Conservation (phyloP, 2,797 vertebrate species). For the Hydrolagus colliei region DNA sequence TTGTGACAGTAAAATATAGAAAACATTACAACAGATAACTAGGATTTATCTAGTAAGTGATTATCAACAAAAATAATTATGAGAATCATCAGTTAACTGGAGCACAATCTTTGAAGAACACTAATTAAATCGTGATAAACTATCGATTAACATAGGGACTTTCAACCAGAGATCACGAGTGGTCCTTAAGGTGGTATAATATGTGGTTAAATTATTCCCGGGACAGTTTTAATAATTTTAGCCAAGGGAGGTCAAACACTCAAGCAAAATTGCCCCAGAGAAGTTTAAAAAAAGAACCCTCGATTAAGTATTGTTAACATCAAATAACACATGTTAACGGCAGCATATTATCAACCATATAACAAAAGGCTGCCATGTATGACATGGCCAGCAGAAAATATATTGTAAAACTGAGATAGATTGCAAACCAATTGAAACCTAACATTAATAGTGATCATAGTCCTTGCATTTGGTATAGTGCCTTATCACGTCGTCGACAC, state of each 20-base stretch:
- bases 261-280: background rate
- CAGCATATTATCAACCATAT: background rate
- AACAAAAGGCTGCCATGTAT: background rate
- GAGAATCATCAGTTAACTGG: background rate
- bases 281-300: background rate
- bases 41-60: conserved; percentile 19
- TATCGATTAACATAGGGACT: background rate
- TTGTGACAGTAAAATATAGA: background rate
- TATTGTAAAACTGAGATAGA: background rate
- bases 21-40: conserved; percentile 1
- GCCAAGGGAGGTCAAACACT: background rate
- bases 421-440: conserved; percentile 6
- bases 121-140: background rate
- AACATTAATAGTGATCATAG: no score
- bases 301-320: background rate
- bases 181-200: background rate
- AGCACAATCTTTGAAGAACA: background rate
- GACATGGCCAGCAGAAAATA: background rate
- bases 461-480: no score
- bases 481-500: no score
- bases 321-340: background rate
- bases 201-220: background rate
- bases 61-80: background rate
- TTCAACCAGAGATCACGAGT: background rate
- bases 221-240: background rate